Evolutionary conservation across 2,113 vertebrate species (phyloP), one percentile per base, ranked within the genome.

Genomic region (Suricata suricatta): DNA sequence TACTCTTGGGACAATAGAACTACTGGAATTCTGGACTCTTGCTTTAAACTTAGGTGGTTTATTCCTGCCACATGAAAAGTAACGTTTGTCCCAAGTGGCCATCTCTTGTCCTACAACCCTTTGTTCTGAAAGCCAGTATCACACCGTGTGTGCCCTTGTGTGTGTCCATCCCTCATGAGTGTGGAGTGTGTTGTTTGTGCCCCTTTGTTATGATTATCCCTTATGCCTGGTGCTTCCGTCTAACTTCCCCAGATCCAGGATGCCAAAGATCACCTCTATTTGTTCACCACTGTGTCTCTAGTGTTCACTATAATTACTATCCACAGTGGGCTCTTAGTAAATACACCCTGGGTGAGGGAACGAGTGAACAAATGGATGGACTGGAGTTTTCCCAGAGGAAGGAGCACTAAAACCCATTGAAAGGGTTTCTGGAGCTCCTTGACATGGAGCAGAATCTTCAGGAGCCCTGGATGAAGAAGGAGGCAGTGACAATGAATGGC

Each of bases 91-190:
- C 12, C 77, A 27, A 60, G 21, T 77, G 31, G 19, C 54, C 25
- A 1, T 8, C 15, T 41, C 71, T 44, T 29, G 33, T 77, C 60
- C 60, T 27, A 3, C 0, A 14, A 44, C 1, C 23, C 76, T 90
- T 35, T 44, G 3, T 72, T 87, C 23, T 54, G 5, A 72, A 84
- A 71, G 33, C 35, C 0, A 0, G 5, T 21, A 41, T 77, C 47
- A 60, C 4, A 76, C 2, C 0, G 0, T 1, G 15, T 6, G 12
- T 31, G 41, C 2, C 2, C 8, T 63, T 50, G 23, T 47, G 25
- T 57, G 21, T 44, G 17, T 81, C 15, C 41, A 2, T 64, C 21
- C 2, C 38, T 44, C 3, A 1, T 0, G 9, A 25, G 25, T 71
- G 21, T 81, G 19, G n/a, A 86, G 71, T 16, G 10, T 50, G 12